A percentile compares a stretch with the other conserved stretches of the same genome.
Conservation (phyloP, 2,888 invertebrate species). For the Polydesmus complanatus region DNA sequence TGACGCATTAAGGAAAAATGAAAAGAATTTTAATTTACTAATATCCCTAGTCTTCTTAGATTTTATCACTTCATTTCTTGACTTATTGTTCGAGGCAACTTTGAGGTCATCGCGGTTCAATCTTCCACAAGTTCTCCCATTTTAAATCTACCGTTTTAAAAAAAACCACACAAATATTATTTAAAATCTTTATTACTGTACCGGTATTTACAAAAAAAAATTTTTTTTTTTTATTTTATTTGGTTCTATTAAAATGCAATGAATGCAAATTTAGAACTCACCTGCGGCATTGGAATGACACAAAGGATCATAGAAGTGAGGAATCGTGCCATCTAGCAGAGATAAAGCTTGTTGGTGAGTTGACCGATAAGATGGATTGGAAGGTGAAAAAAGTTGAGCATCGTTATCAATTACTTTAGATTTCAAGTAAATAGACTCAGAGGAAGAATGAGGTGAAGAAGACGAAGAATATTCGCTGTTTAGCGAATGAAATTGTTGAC, state of each 20-base stretch:
- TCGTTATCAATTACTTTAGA: conserved; percentile 32
- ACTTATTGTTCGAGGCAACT: no score
- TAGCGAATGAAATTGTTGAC: background rate
- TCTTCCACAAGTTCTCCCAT: conserved; percentile 27
- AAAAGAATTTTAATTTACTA: no score
- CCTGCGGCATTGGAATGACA: conserved; percentile 11
- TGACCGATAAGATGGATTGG: no score
- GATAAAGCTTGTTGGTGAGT: conserved; percentile 4
- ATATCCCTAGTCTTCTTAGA: no score
- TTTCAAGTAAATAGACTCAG: conserved; percentile 24
- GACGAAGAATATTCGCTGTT: conserved; percentile 32
- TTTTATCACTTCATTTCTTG: no score
- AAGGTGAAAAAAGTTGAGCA: conserved; percentile 15
- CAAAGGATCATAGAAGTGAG: conserved; percentile 9
- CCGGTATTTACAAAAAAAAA: no score
- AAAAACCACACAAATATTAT: conserved; percentile 7
- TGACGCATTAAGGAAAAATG: no score
- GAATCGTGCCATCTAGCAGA: background rate
- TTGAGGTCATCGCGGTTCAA: conserved; percentile 15
- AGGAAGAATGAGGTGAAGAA: conserved; percentile 12
- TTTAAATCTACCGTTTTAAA: conserved; percentile 23
- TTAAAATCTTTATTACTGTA: background rate
- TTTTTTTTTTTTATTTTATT: no score
- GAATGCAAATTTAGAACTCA: background rate
- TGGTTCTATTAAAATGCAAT: background rate